phyloP scores from a whole-genome alignment of 2,113 vertebrate species.

The Erinaceus europaeus region DNA sequence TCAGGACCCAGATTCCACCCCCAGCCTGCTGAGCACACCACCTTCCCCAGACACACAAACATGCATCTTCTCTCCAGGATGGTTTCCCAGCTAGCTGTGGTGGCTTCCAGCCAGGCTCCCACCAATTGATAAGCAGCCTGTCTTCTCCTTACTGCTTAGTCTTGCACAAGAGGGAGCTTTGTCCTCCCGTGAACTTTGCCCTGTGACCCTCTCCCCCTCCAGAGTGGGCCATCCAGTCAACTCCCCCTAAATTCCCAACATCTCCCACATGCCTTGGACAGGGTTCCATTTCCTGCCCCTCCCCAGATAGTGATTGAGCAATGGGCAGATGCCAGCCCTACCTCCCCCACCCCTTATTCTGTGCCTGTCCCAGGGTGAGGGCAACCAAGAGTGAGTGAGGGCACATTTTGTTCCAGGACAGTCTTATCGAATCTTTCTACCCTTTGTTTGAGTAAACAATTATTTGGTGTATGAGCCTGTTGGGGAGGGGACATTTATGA shows the following conservation, averaged over 20 bases:
- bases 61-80: background rate
- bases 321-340: background rate
- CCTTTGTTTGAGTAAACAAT: background rate
- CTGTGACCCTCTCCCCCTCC: constrained; percentile 23
- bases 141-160: background rate
- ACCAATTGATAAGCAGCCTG: background rate
- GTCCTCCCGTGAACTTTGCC: constrained; percentile 48
- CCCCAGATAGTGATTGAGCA: background rate
- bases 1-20: background rate
- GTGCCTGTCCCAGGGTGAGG: background rate
- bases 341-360: background rate
- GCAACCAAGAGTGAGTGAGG: background rate
- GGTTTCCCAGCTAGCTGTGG: background rate
- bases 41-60: background rate
- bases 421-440: background rate
- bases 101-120: background rate
- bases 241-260: constrained; percentile 33
- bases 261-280: constrained; percentile 31
- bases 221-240: constrained; percentile 25
- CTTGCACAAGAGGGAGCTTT: background rate
- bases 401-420: background rate
- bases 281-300: constrained; percentile 42
- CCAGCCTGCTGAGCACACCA: background rate
- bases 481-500: rapidly evolving
- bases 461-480: background rate